Percentiles rank a stretch among this genome's conserved stretches.
phyloP scores from a whole-genome alignment of 2,888 invertebrate species.

The Fabriciana adippe region DNA sequence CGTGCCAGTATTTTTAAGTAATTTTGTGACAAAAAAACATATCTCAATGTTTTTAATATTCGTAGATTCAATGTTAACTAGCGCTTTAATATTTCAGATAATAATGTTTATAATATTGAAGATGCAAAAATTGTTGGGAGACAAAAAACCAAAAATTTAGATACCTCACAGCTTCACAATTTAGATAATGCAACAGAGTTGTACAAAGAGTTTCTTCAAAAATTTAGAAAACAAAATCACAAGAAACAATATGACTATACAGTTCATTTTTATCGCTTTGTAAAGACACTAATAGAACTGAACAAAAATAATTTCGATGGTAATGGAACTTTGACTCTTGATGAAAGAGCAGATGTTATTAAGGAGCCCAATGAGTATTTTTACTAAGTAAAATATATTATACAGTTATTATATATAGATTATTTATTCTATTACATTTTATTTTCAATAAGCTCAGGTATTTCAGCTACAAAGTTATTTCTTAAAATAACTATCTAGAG shows the following conservation, averaged over 20 bases:
- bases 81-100: slow-evolving; percentile 43
- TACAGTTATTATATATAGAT: not conserved
- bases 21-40: not conserved
- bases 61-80: not conserved
- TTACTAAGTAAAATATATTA: slow-evolving; percentile 39
- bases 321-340: slow-evolving; percentile 38
- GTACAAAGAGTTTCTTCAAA: slow-evolving; percentile 47
- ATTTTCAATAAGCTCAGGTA: not conserved
- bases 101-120: slow-evolving; percentile 41
- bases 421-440: not conserved
- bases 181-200: slow-evolving; percentile 50
- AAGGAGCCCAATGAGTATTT: slow-evolving; percentile 50
- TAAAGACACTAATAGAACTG: slow-evolving; percentile 57
- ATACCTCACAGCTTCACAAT: slow-evolving; percentile 50
- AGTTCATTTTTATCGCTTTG: slow-evolving; percentile 55
- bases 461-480: too few relatives aligned
- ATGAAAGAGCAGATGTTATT: slow-evolving; percentile 51
- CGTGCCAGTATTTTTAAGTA: too few relatives aligned
- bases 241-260: slow-evolving; percentile 42
- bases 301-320: slow-evolving; percentile 52
- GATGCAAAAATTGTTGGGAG: slow-evolving; percentile 33
- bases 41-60: not conserved
- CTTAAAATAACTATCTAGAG: too few relatives aligned
- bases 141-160: slow-evolving; percentile 36
- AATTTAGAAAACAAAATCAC: slow-evolving; percentile 44